These are phyloP conservation scores for Grapholita molesta DNA, from an alignment of 1,140 invertebrate genomes.

Conservation along the genomic window DNA sequence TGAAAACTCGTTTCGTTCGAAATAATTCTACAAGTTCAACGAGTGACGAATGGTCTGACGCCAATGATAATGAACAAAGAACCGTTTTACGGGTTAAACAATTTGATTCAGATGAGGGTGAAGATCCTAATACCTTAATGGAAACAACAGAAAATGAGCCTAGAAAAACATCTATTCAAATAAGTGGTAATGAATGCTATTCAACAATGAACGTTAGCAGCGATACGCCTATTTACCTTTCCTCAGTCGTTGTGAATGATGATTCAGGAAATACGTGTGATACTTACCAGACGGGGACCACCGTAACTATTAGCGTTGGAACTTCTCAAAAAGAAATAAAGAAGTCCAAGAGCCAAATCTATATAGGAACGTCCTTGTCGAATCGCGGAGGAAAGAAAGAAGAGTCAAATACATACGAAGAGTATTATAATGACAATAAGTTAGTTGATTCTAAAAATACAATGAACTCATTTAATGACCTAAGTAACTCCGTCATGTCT, in stretches of 20 bases:
- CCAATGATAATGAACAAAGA: constrained; percentile 68
- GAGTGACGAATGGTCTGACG: constrained; percentile 71
- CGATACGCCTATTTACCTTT: constrained; percentile 81
- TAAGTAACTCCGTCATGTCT: constrained; percentile 64
- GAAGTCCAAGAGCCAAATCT: constrained; percentile 74
- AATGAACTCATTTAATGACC: constrained; percentile 28
- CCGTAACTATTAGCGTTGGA: constrained; percentile 79
- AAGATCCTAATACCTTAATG: constrained; percentile 50
- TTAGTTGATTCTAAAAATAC: constrained; percentile 24
- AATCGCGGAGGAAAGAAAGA: constrained; percentile 41
- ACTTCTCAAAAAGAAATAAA: constrained; percentile 55
- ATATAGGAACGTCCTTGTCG: constrained; percentile 67
- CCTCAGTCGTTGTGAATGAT: constrained; percentile 83
- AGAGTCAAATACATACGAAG: constrained; percentile 64
- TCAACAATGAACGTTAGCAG: constrained; percentile 81
- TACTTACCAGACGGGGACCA: constrained; percentile 73
- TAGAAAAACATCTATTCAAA: constrained; percentile 86
- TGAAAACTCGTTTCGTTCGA: constrained; percentile 73
- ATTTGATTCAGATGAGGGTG: constrained; percentile 69
- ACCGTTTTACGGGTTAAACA: constrained; percentile 71
- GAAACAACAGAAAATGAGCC: constrained; percentile 64
- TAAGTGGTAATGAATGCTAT: constrained; percentile 85
- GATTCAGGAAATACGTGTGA: constrained; percentile 60
- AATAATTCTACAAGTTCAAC: constrained; percentile 68
- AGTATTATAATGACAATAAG: constrained; percentile 48